Percentiles rank a stretch among this genome's conserved stretches.
Evolutionary conservation across 2,113 vertebrate genomes (phyloP).

Genomic region (Malurus melanocephalus): DNA sequence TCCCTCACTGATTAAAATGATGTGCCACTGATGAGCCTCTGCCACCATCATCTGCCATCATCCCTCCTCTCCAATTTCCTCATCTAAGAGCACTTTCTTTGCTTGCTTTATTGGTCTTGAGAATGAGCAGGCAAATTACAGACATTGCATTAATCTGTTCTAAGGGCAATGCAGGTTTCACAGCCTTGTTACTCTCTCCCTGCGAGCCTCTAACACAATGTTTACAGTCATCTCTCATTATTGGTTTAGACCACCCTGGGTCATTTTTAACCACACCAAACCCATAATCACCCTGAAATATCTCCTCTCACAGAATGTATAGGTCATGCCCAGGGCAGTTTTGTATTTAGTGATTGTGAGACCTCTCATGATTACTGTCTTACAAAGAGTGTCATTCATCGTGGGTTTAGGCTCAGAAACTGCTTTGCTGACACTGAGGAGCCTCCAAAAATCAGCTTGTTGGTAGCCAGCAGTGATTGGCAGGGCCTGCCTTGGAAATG

Average conservation of each 20-base stretch:
- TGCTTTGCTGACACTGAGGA: neutral
- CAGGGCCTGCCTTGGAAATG: neutral
- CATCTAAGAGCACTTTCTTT: neutral
- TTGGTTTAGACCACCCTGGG: neutral
- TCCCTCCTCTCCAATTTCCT: neutral
- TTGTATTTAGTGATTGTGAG: neutral
- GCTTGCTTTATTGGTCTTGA: neutral
- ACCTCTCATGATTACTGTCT: neutral
- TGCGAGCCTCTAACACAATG: neutral
- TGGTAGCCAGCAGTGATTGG: neutral
- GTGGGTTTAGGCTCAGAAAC: neutral
- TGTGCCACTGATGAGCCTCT: neutral
- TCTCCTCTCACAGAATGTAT: neutral
- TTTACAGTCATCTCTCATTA: conserved; percentile 7
- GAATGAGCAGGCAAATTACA: neutral
- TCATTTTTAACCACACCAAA: neutral
- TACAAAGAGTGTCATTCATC: neutral
- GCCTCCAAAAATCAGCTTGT: neutral
- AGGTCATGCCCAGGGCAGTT: neutral
- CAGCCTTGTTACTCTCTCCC: neutral
- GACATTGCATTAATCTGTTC: neutral
- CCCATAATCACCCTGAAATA: neutral
- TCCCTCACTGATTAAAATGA: neutral
- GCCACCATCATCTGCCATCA: neutral
- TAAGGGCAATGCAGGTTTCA: neutral